Base-by-base conservation (phyloP, 2,113 vertebrate species). In the Himantopus leucocephalus region DNA sequence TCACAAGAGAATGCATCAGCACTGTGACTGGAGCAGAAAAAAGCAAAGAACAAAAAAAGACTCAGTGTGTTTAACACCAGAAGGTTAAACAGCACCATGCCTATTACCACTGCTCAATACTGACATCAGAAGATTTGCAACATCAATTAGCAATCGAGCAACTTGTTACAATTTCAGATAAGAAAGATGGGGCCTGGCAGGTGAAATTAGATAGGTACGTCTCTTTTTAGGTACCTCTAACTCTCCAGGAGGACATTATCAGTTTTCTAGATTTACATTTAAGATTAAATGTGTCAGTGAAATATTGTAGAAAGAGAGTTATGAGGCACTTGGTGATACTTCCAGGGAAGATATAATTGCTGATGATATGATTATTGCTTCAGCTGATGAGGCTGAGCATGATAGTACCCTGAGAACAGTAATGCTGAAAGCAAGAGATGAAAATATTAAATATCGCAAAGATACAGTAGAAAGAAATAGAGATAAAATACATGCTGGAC, bases 351-450 rank as follows among this genome's bases (percentile, higher is more conserved):
- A 66, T 32, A 62, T 83, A 96, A 93, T 90, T 96, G 67, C 77
- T 70, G 63, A 80, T 93, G 88, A 79, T 84, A 94, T 71, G 85
- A 95, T 96, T 96, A 96, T 96, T 97, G 75, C 88, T 94, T 78
- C 82, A 85, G 20, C 41, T 86, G 83, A 94, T 96, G 92, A 83
- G 74, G 34, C 53, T 82, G 68, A 95, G 41, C 45, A 45, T 8
- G 8, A 90, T 37, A 82, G 39, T 48, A 80, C 34, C 43, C 78
- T 88, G 78, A 92, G 92, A 96, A 84, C 34, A 39, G 70, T 66
- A 94, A 81, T 72, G 12, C 5, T 83, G 58, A 92, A 91, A 90
- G 63, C 29, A 79, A 85, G 63, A 88, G 35, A 68, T 29, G 24
- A 87, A 94, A 92, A 95, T 76, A 74, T 55, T 84, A 45, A 91